These are phyloP conservation scores for Dipus sagitta DNA, from an alignment of 2,797 vertebrate genomes.

Conservation along the genomic window DNA sequence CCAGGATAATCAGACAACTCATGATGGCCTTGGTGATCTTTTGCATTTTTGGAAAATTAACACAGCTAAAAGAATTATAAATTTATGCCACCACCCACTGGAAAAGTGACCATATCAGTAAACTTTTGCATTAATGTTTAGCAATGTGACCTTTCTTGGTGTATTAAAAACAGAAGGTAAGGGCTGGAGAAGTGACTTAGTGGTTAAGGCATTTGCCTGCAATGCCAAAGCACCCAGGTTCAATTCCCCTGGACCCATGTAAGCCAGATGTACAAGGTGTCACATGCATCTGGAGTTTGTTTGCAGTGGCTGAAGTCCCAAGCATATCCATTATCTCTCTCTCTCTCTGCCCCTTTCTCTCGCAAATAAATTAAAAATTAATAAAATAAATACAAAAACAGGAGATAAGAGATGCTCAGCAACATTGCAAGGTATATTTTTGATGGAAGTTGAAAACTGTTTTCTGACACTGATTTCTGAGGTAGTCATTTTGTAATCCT, in stretches of 20 bases:
- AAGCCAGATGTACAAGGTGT: no score
- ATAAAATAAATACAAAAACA: neutral
- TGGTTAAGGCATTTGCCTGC: no score
- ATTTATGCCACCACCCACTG: neutral
- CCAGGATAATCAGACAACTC: neutral
- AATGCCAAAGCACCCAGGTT: no score
- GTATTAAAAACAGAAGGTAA: neutral
- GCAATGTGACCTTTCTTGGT: neutral
- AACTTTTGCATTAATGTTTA: neutral
- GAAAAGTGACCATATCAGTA: neutral
- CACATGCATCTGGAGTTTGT: no score
- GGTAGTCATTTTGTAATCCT: neutral
- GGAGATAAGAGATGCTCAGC: neutral
- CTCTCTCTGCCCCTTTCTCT: no score
- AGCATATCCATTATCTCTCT: no score
- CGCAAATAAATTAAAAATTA: no score
- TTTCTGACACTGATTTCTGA: neutral
- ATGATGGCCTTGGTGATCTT: neutral
- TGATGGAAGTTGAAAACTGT: neutral
- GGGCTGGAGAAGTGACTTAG: neutral
- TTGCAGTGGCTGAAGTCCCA: no score
- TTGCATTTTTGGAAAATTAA: neutral
- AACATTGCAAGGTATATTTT: neutral
- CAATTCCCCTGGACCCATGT: no score
- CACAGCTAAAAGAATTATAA: neutral